phyloP scores from a whole-genome alignment of 2,888 invertebrate genomes.

The Mythimna lalbum region DNA sequence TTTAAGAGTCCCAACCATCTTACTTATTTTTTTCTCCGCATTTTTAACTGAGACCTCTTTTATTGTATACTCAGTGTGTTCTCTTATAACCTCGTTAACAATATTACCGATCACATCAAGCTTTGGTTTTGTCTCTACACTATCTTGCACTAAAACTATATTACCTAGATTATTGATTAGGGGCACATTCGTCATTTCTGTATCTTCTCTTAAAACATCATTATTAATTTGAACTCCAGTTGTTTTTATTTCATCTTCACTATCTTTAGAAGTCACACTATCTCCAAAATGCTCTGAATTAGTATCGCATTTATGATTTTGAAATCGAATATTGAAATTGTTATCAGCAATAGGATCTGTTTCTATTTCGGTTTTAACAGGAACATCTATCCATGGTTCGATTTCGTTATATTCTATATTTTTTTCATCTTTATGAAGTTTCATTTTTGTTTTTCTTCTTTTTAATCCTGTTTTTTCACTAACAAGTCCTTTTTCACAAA shows the following conservation, averaged over 20 bases:
- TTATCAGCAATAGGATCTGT: constrained; percentile 35
- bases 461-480: not conserved
- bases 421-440: not conserved
- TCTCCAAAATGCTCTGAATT: not conserved
- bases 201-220: not conserved
- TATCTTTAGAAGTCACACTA: not conserved
- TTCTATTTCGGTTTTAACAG: constrained; percentile 25
- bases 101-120: not conserved
- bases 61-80: not conserved
- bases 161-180: constrained; percentile 3
- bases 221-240: not conserved
- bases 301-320: constrained; percentile 3
- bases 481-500: not conserved
- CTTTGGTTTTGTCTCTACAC: not conserved
- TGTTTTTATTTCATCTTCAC: not conserved
- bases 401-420: not conserved
- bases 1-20: not conserved
- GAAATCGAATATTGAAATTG: not conserved
- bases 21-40: not conserved
- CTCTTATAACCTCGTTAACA: not conserved
- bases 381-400: constrained; percentile 37
- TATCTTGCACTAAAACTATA: constrained; percentile 6
- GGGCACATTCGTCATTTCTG: not conserved
- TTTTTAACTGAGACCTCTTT: not conserved
- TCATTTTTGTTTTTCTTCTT: not conserved